phyloP scores from a whole-genome alignment of 2,797 vertebrate species.

The Premnoplex brunnescens region DNA sequence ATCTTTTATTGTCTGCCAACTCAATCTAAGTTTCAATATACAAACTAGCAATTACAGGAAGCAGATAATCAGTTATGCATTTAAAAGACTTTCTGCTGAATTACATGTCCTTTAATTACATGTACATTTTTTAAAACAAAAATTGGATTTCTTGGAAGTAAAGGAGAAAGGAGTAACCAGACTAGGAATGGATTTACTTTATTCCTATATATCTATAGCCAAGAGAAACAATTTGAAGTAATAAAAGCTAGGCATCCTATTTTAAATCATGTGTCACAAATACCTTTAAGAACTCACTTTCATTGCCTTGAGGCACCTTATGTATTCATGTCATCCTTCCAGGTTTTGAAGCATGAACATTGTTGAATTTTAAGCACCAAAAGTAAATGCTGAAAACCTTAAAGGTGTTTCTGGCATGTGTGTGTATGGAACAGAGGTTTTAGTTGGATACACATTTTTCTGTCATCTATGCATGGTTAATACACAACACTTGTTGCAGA shows the following conservation, averaged over 20 bases:
- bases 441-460: not conserved
- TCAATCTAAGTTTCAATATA: slow-evolving; percentile 70
- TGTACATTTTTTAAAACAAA: slow-evolving; percentile 42
- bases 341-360: not conserved
- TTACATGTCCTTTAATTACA: slow-evolving; percentile 67
- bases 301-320: not conserved
- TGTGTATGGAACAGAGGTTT: not conserved
- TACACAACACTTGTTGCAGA: not conserved
- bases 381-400: not conserved
- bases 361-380: not conserved
- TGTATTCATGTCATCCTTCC: not conserved
- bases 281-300: slow-evolving; percentile 9
- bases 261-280: slow-evolving; percentile 29
- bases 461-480: not conserved
- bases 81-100: slow-evolving; percentile 67
- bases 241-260: slow-evolving; percentile 19
- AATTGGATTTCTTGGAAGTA: slow-evolving; percentile 54
- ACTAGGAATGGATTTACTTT: not conserved
- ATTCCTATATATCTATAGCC: not conserved
- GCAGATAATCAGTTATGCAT: slow-evolving; percentile 71
- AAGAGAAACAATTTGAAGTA: slow-evolving; percentile 12
- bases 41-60: slow-evolving; percentile 74
- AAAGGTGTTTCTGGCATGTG: not conserved
- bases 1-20: slow-evolving; percentile 73
- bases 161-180: slow-evolving; percentile 21